Evolutionary conservation across 2,888 invertebrate genomes (phyloP).

Genomic region (Acronicta leporina): DNA sequence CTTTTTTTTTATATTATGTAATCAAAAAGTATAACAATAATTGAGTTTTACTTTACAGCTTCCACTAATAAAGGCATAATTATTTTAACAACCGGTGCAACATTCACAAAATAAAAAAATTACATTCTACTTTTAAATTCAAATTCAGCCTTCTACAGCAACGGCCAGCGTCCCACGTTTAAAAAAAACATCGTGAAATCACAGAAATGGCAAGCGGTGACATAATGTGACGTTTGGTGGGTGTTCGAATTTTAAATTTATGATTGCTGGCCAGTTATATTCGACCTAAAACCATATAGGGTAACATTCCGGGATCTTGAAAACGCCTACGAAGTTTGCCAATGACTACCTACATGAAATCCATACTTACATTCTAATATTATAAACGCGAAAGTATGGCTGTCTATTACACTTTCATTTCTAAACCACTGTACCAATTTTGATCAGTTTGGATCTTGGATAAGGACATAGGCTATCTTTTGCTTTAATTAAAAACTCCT

Average conservation of each 20-base stretch:
- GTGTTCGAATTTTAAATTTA: conserved; percentile 57
- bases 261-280: conserved; percentile 48
- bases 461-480: too few species aligned
- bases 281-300: conserved; percentile 51
- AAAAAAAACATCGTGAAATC: conserved; percentile 27
- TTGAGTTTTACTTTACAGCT: conserved; percentile 3
- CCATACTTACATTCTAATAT: too few species aligned
- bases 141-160: conserved; percentile 34
- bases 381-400: too few species aligned
- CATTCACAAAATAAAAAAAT: conserved; percentile 21
- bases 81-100: conserved; percentile 15
- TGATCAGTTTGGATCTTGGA: too few species aligned
- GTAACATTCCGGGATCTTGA: conserved; percentile 41
- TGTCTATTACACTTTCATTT: too few species aligned
- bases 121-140: conserved; percentile 24
- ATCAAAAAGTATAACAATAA: conserved; percentile 2
- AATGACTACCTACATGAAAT: conserved; percentile 37
- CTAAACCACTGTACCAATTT: too few species aligned
- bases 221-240: conserved; percentile 56
- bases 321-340: conserved; percentile 40
- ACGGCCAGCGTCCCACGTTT: conserved; percentile 40
- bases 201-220: conserved; percentile 51
- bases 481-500: too few species aligned
- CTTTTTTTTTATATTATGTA: not conserved
- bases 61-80: conserved; percentile 20